Base-by-base conservation (phyloP, 2,113 vertebrate species). In the Zosterops borbonicus region DNA sequence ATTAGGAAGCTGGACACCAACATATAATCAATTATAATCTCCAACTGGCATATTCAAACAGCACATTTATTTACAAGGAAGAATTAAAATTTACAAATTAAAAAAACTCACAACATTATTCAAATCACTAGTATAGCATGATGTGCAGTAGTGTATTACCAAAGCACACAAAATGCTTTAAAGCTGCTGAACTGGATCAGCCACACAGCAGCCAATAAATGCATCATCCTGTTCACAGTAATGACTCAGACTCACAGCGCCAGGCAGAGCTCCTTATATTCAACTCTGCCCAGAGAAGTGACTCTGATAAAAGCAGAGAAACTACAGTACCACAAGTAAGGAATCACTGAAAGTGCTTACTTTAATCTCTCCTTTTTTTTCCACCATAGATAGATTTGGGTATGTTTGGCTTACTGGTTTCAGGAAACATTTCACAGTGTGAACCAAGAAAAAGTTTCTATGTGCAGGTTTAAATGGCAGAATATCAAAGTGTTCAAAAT, bases 181-280 rank as follows among this genome's bases (percentile, higher is more conserved):
- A 95, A 94, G 95, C 70, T 83, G 89, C 82, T 89, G 82, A 95
- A 90, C 91, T 6, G 24, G 87, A 95, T 92, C 71, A 74, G 71
- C 64, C 87, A 89, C 78, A 25, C 24, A 87, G 24, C 59, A 87
- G 62, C 37, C 82, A 88, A 29, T 6, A 83, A 33, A 47, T 50
- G 79, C 92, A 94, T 88, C 93, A 95, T 78, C 79, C 85, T 86
- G 55, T 23, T 94, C 88, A 59, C 49, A 29, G 50, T 18, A 83
- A 59, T 95, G 94, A 96, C 79, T 97, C 92, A 94, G 33, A 37
- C 67, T 89, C 42, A 44, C 74, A 90, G 85, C 29, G 9, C 55
- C 47, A 83, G 55, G 46, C 33, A 77, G 58, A 22, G 41, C 60
- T 85, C 41, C 52, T 52, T 83, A 1, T 7, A n/a, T 1, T 86